Evolutionary conservation across 92 coral and sea anemone genomes (phyloP).

Genomic region (Epizoanthus stellaris): DNA sequence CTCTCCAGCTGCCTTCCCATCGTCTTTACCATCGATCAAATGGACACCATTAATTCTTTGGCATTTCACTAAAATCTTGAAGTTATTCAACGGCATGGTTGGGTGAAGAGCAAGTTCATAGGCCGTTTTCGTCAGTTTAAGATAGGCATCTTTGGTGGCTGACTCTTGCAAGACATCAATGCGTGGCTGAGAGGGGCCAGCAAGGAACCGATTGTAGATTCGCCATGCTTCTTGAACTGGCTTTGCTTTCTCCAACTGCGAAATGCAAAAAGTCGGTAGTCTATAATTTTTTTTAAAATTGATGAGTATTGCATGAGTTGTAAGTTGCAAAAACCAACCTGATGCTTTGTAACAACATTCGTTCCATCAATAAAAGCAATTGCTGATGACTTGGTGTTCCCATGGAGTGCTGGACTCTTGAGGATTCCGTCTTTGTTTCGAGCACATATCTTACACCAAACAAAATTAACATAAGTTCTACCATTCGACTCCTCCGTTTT

Average conservation of each 20-base stretch:
- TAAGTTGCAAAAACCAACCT: constrained; percentile 13
- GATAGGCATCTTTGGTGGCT: constrained; percentile 17
- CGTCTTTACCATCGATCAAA: constrained; percentile 42
- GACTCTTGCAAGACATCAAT: constrained; percentile 8
- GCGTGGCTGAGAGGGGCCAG: constrained; percentile 8
- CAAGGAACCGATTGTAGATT: neutral
- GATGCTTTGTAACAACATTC: constrained; percentile 36
- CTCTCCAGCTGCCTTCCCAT: constrained; percentile 32
- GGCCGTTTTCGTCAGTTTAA: constrained; percentile 35
- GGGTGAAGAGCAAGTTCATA: constrained; percentile 21
- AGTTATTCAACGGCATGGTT: constrained; percentile 6
- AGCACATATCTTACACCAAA: too few species aligned
- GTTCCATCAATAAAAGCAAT: constrained; percentile 27
- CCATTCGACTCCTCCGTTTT: too few species aligned
- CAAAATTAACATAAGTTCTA: too few species aligned
- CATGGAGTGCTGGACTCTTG: too few species aligned
- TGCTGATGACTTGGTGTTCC: constrained; percentile 22
- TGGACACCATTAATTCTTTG: constrained; percentile 42
- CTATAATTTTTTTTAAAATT: neutral
- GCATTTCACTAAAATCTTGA: constrained; percentile 36
- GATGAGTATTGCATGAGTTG: too few species aligned
- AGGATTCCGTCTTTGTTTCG: too few species aligned
- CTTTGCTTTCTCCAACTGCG: neutral
- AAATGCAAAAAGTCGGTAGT: neutral
- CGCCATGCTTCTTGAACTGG: neutral